Evolutionary conservation across 2,797 vertebrate species (phyloP).

Genomic region (Sebastes kiyomatsui): DNA sequence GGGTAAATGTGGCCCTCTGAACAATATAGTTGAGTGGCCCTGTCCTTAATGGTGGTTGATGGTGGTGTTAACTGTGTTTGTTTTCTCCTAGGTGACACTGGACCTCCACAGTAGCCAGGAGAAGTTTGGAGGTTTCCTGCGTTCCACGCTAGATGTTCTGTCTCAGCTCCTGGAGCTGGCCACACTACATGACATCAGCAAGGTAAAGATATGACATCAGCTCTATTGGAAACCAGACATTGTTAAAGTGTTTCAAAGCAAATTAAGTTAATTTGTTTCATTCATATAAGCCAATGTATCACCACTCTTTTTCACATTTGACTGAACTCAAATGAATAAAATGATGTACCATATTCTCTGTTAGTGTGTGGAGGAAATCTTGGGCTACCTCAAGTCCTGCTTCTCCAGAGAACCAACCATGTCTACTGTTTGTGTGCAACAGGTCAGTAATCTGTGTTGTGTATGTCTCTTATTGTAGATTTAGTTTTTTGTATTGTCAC

Average conservation of each 20-base stretch:
- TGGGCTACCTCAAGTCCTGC: conserved; percentile 95
- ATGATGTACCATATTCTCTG: neutral
- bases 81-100: conserved; percentile 88
- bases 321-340: neutral
- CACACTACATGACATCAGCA: conserved; percentile 94
- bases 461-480: neutral
- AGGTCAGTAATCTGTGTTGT: conserved; percentile 81
- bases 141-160: conserved; percentile 91
- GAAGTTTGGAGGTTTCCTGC: conserved; percentile 94
- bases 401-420: conserved; percentile 95
- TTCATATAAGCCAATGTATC: neutral
- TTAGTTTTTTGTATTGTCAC: neutral
- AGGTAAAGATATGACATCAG: conserved; percentile 76
- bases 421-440: conserved; percentile 97
- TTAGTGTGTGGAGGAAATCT: conserved; percentile 96
- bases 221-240: neutral
- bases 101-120: conserved; percentile 94
- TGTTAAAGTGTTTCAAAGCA: neutral
- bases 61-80: neutral
- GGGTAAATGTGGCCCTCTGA: no score
- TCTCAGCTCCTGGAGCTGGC: conserved; percentile 96
- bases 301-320: neutral
- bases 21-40: no score
- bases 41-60: neutral
- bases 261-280: neutral